A percentile compares a stretch with the other conserved stretches of the same genome.
Conservation (phyloP, 2,797 vertebrate genomes). For the Urocyon cinereoargenteus region DNA sequence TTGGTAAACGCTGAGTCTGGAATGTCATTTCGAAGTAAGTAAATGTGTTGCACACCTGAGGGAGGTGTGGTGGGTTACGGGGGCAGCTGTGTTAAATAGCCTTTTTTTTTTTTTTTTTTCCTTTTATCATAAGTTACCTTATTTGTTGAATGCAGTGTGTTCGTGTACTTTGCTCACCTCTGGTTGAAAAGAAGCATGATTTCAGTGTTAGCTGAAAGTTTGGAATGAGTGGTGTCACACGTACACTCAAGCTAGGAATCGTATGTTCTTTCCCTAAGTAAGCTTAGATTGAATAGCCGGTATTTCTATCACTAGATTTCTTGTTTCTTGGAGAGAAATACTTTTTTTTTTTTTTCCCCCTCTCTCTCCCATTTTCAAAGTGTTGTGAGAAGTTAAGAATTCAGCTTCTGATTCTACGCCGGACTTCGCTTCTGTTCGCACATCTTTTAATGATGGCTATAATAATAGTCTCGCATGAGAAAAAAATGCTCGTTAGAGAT, state of each 20-base stretch:
- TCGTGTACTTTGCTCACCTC: not conserved
- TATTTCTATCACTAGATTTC: not conserved
- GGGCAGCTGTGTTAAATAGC: not conserved
- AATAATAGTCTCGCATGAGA: not conserved
- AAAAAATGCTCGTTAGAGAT: not conserved
- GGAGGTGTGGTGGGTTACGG: not conserved
- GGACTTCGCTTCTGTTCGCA: not conserved
- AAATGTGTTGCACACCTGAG: not conserved
- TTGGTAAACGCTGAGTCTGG: not conserved
- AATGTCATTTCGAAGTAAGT: not conserved
- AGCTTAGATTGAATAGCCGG: not conserved
- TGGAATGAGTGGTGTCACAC: not conserved
- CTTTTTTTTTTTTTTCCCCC: not conserved
- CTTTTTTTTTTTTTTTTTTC: not conserved
- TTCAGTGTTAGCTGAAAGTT: not conserved
- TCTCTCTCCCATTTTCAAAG: not conserved
- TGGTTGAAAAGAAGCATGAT: constrained; percentile 23
- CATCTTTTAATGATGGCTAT: not conserved
- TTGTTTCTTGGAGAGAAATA: constrained; percentile 30
- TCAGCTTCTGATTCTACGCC: not conserved
- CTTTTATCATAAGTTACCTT: not conserved
- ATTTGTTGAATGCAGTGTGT: not conserved
- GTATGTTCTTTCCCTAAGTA: not conserved
- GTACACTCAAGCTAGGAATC: constrained; percentile 27
- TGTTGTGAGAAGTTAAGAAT: constrained; percentile 42